Percentiles rank a stretch among this genome's conserved stretches.
Conservation (phyloP, 1,140 invertebrate genomes). For the Diachasma alloeum region DNA sequence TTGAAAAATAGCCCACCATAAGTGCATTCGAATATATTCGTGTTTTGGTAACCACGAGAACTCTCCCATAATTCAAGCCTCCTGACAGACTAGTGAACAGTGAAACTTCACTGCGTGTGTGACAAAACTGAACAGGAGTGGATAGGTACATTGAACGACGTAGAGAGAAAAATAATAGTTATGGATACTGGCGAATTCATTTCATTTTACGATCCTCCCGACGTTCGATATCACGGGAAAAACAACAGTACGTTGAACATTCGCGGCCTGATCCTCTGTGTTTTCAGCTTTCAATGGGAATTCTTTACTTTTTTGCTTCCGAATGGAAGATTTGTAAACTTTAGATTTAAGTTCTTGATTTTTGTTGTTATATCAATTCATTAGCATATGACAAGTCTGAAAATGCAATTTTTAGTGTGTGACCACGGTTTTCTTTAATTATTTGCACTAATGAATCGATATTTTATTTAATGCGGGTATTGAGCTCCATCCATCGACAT, state of each 20-base stretch:
- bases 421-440: too few species aligned
- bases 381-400: too few species aligned
- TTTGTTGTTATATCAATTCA: too few species aligned
- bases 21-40: conserved; percentile 6
- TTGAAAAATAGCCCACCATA: neutral
- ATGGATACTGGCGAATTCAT: neutral
- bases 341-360: too few species aligned
- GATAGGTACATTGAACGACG: neutral
- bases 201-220: neutral
- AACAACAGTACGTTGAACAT: neutral
- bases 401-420: too few species aligned
- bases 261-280: neutral
- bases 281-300: neutral
- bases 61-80: conserved; percentile 16
- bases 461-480: too few species aligned
- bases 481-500: too few species aligned
- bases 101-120: conserved; percentile 9
- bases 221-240: neutral
- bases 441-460: too few species aligned
- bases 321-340: too few species aligned
- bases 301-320: neutral
- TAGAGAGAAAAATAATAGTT: neutral
- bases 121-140: neutral
- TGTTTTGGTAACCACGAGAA: conserved; percentile 15
- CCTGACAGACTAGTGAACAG: neutral